Base-by-base conservation (phyloP, 2,113 vertebrate genomes). In the Macquaria ambigua region DNA sequence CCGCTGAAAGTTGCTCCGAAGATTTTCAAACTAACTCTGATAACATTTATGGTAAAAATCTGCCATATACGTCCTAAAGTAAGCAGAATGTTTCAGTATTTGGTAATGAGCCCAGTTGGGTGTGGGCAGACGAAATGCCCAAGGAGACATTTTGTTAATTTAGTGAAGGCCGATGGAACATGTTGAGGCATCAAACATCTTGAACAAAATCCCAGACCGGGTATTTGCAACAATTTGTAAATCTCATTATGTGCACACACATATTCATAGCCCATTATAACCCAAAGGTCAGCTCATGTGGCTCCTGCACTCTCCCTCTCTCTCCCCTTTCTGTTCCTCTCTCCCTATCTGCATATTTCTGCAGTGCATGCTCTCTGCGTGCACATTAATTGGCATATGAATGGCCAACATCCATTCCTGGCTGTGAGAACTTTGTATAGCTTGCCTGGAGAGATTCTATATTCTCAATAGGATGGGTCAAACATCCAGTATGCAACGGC, bases 201-300 rank as follows among this genome's bases (percentile, higher is more conserved):
- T 74, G 71, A 79, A 74, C 6, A 1, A 39, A 88, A 50, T 86
- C 82, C 79, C 79, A 82, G 61, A 34, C 61, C 0, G 72, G 39
- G 59, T 23, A 67, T 85, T 84, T 87, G 72, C 55, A 78, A 76
- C 46, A 39, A n/a, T 88, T 88, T 88, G 86, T 78, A 77, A 84
- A 84, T 84, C 79, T 85, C 87, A 86, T 90, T 87, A 79, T 53
- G 59, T 70, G 64, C 43, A 37, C 31, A 73, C 63, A 86, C 68
- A 86, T 72, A 78, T 82, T 86, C 63, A 73, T 75, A 58, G 55
- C 7, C 83, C 31, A 80, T 85, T 86, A 82, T 59, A 81, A 69
- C 69, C 28, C n/a, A 87, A 81, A 92, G 91, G 83, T 92, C 86
- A 90, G 50, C 62, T 68, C 34, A 4, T 70, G 34, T 83, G 70